Percentiles rank a stretch among this genome's conserved stretches.
phyloP scores from a whole-genome alignment of 2,797 vertebrate species.

The Gastrophryne carolinensis region DNA sequence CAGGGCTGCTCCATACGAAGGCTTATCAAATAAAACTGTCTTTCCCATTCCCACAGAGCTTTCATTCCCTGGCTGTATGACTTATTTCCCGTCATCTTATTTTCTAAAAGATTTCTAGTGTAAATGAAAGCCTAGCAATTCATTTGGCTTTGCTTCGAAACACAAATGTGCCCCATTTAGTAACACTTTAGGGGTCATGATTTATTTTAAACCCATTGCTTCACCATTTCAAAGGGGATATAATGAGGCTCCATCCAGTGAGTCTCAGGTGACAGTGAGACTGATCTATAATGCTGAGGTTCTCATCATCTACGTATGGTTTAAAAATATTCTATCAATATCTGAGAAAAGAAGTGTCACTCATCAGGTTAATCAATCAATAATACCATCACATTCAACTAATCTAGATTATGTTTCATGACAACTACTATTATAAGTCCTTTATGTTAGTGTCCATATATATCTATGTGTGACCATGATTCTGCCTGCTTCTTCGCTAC shows the following conservation, averaged over 20 bases:
- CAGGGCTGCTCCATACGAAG: conserved; percentile 5
- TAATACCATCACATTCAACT: neutral
- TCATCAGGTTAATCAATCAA: too few relatives aligned
- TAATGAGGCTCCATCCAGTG: neutral
- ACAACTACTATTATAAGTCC: neutral
- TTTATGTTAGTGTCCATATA: too few relatives aligned
- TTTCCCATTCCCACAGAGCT: neutral
- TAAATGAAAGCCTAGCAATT: neutral
- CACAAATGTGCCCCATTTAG: neutral
- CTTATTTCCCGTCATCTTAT: neutral
- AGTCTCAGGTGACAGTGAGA: neutral
- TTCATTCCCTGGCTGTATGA: conserved; percentile 1
- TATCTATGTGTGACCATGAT: too few relatives aligned
- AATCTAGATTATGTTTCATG: neutral
- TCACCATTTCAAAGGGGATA: neutral
- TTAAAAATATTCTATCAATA: neutral
- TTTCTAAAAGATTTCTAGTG: neutral
- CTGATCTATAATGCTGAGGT: neutral
- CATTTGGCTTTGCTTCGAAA: neutral
- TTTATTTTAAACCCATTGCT: neutral
- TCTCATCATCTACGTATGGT: neutral
- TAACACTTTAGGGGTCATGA: neutral
- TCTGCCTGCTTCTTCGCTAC: too few relatives aligned
- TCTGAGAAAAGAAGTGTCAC: neutral
- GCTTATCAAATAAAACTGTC: conserved; percentile 29